Evolutionary conservation across 2,888 invertebrate genomes (phyloP).

Genomic region (Cephus rjabovi): DNA sequence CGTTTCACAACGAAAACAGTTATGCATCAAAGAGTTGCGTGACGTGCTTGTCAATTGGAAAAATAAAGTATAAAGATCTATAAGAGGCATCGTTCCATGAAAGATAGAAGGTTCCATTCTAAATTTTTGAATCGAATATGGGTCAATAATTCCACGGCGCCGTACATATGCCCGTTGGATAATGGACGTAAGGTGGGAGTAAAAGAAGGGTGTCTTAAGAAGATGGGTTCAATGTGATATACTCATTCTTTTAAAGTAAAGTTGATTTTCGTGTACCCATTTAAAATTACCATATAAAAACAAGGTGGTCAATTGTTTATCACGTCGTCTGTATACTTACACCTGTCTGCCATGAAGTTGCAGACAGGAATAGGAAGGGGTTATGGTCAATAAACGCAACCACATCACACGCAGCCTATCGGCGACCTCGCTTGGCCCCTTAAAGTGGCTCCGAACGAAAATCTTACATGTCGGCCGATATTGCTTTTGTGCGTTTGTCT

Average conservation of each 20-base stretch:
- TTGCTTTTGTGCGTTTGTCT: constrained; percentile 51
- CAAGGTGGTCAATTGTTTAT: background rate
- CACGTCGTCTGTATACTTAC: background rate
- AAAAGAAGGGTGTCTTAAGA: background rate
- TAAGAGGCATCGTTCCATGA: background rate
- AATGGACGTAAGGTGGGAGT: background rate
- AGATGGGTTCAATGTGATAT: background rate
- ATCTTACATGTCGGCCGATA: constrained; percentile 61
- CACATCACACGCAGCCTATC: constrained; percentile 64
- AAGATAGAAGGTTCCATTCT: background rate
- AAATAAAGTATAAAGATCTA: background rate
- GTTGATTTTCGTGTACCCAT: background rate
- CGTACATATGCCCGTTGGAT: background rate
- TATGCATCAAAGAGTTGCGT: background rate
- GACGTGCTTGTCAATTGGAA: background rate
- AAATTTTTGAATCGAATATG: background rate
- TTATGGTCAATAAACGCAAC: constrained; percentile 66
- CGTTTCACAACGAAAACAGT: background rate
- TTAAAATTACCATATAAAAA: background rate
- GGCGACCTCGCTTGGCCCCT: constrained; percentile 61
- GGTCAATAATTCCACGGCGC: background rate
- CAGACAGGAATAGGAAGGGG: constrained; percentile 59
- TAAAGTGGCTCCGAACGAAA: constrained; percentile 59
- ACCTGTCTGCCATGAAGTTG: constrained; percentile 39
- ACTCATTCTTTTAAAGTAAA: background rate